Evolutionary conservation across 1,140 invertebrate species (phyloP).

Genomic region (Ctenoplectra terminalis): DNA sequence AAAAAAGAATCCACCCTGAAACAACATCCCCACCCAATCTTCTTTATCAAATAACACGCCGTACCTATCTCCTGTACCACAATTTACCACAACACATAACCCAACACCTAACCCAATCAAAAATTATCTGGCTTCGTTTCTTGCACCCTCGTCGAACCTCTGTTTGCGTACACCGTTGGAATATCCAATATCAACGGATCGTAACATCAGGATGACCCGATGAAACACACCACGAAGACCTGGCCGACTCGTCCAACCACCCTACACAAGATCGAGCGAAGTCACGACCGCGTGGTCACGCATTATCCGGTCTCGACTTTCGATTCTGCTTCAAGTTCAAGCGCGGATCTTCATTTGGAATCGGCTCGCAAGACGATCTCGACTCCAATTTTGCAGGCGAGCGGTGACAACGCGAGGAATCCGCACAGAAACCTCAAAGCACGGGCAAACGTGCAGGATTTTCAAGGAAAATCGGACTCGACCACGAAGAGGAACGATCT

Average conservation of each 20-base stretch:
- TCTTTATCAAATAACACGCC: too few relatives aligned
- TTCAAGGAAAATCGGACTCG: not conserved
- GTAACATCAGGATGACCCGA: constrained; percentile 23
- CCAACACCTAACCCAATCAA: constrained; percentile 2
- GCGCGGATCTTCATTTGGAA: constrained; percentile 32
- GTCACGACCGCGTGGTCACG: constrained; percentile 57
- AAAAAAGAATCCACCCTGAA: not conserved
- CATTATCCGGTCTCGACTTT: constrained; percentile 62
- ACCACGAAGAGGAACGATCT: not conserved
- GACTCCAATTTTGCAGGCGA: constrained; percentile 36
- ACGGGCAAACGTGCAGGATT: accelerated
- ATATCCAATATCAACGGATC: constrained; percentile 19
- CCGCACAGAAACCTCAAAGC: not conserved
- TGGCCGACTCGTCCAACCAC: not conserved
- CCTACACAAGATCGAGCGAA: not conserved
- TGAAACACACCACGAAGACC: not conserved
- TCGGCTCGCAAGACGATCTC: constrained; percentile 49
- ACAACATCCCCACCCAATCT: not conserved
- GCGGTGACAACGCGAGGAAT: not conserved
- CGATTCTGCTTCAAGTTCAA: constrained; percentile 67
- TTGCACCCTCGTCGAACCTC: not conserved
- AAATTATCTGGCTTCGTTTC: constrained; percentile 11
- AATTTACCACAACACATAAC: not conserved
- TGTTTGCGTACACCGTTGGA: constrained; percentile 9
- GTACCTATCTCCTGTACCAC: not conserved